These are phyloP conservation scores for Gymnodraco acuticeps DNA, from an alignment of 2,797 vertebrate species.

Conservation along the genomic window DNA sequence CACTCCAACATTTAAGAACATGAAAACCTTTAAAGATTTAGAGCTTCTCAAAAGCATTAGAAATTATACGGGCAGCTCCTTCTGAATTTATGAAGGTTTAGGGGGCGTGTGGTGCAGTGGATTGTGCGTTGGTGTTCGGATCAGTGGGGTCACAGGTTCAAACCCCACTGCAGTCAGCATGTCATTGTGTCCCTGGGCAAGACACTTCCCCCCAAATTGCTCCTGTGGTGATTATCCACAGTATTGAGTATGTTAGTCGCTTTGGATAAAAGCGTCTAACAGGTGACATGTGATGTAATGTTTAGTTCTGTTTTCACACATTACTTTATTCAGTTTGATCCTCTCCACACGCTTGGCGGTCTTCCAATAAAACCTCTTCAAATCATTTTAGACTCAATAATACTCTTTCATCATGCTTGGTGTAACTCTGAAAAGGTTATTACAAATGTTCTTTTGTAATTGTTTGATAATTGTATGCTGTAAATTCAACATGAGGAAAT, in stretches of 20 bases:
- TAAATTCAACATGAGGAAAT: background rate
- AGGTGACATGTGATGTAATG: too few relatives aligned
- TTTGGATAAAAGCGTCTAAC: too few relatives aligned
- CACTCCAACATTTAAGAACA: background rate
- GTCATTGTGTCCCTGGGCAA: too few relatives aligned
- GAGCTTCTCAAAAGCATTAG: background rate
- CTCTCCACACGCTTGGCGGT: background rate
- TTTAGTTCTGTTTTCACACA: background rate
- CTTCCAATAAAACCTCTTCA: background rate
- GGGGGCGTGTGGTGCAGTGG: too few relatives aligned
- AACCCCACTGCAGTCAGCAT: too few relatives aligned
- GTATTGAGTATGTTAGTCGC: too few relatives aligned
- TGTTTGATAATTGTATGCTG: background rate
- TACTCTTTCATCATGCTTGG: background rate
- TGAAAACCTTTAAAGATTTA: background rate
- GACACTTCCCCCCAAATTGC: too few relatives aligned
- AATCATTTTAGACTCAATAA: background rate
- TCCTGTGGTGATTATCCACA: too few relatives aligned
- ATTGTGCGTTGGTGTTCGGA: too few relatives aligned
- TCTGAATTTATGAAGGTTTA: background rate
- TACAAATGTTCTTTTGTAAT: background rate
- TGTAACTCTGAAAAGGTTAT: background rate
- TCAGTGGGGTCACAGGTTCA: too few relatives aligned
- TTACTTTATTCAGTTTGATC: constrained; percentile 4
- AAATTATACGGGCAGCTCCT: background rate